These are phyloP conservation scores for Napeogenes inachia DNA, from an alignment of 2,888 invertebrate species.

Conservation along the genomic window DNA sequence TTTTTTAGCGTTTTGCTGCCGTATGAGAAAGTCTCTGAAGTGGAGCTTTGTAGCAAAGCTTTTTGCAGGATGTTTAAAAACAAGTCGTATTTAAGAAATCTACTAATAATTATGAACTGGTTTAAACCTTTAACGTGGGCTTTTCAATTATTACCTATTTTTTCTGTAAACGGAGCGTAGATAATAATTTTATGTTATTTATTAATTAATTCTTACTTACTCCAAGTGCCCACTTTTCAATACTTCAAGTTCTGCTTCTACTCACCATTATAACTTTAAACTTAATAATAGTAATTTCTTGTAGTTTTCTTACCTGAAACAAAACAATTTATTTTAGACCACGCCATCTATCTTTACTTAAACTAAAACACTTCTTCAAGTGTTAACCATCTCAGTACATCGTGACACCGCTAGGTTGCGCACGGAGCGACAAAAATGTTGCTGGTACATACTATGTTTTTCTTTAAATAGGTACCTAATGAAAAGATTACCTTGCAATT, in stretches of 20 bases:
- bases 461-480: no score
- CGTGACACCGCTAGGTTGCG: conserved; percentile 36
- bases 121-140: neutral
- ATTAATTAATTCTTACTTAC: no score
- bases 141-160: conserved; percentile 10
- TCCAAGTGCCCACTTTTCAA: no score
- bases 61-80: conserved; percentile 5
- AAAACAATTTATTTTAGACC: conserved; percentile 17
- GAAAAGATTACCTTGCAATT: no score
- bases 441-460: no score
- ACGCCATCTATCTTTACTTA: conserved; percentile 38
- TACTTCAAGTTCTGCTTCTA: neutral
- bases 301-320: neutral
- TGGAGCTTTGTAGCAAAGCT: conserved; percentile 4
- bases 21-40: conserved; percentile 2
- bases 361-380: conserved; percentile 9
- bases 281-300: neutral
- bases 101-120: conserved; percentile 1
- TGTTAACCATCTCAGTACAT: conserved; percentile 28
- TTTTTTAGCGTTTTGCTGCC: neutral
- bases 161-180: no score
- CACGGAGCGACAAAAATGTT: neutral
- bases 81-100: conserved; percentile 1
- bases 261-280: neutral
- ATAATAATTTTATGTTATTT: no score